Evolutionary conservation across 2,888 invertebrate genomes (phyloP), one percentile per base, ranked within the genome.

Genomic region (Pterobdella sp.): DNA sequence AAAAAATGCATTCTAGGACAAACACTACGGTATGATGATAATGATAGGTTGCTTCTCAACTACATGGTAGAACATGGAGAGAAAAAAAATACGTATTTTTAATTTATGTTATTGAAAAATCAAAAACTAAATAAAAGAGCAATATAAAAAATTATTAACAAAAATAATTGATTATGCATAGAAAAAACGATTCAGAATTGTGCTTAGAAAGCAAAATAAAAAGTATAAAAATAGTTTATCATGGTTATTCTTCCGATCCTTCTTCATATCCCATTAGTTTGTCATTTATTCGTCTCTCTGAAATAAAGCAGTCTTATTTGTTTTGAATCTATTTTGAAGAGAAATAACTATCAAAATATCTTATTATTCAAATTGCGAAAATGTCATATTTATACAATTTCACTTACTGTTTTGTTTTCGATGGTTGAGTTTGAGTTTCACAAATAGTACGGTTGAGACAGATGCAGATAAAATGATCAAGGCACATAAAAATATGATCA

Each of bases 341-440:
- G 4, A 56, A 14, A 56, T n/a, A 14, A 56, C 60, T 3, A 56
- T 42, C 10, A 22, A 14, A 42, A 42, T 14, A 42, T 42, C 49
- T 7, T 42, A n/a, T n/a, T n/a, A n/a, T n/a, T n/a, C n/a, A 42
- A 42, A 14, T 42, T 42, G 49, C 7, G 22, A 42, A 42, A 42
- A 7, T 22, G 22, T 14, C 22, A 14, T 7, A 42, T 42, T 42
- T 42, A 22, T 42, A 22, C 49, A 42, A 42, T 14, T 42, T 7
- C 49, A n/a, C 49, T 14, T 42, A 56, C 60, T 56, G n/a, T 56
- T 56, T 56, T 56, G 60, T 56, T 26, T 4, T 22, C 4, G 60
- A 56, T 56, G 60, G 26, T 56, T 56, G 60, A 56, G 60, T 22
- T 56, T 56, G n/a, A 56, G 60, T n/a, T 56, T 56, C n/a, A n/a